phyloP scores from a whole-genome alignment of 2,888 invertebrate species.

The Drosophila recens region DNA sequence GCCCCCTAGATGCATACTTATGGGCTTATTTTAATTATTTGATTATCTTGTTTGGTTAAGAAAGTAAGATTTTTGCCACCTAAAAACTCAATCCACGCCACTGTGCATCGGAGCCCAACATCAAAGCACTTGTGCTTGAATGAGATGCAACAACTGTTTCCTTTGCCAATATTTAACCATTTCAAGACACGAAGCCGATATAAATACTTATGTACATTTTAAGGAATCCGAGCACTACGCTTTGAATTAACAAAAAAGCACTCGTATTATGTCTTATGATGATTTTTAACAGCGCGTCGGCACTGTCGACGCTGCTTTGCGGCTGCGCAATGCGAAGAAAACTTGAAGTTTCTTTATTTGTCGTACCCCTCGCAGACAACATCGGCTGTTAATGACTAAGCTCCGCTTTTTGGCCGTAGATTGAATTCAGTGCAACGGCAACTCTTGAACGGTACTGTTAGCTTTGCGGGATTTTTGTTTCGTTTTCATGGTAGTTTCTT shows the following conservation, averaged over 20 bases:
- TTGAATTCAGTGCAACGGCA: slow-evolving; percentile 84
- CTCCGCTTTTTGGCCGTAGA: slow-evolving; percentile 73
- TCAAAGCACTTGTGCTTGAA: neutral
- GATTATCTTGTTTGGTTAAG: too few species aligned
- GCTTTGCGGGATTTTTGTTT: slow-evolving; percentile 66
- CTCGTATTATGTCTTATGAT: neutral
- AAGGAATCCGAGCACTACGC: neutral
- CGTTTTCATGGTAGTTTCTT: slow-evolving; percentile 31
- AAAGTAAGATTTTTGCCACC: too few species aligned
- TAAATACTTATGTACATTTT: neutral
- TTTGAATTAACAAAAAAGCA: neutral
- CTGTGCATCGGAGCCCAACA: neutral
- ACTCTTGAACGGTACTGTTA: slow-evolving; percentile 85
- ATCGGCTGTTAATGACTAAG: slow-evolving; percentile 46
- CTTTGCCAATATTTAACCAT: neutral
- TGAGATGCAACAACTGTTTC: neutral
- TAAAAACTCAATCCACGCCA: too few species aligned
- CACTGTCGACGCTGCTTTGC: slow-evolving; percentile 41
- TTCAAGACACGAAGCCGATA: neutral
- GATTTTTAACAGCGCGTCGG: slow-evolving; percentile 16
- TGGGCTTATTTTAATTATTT: too few species aligned
- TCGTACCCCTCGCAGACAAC: slow-evolving; percentile 18
- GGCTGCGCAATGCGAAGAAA: slow-evolving; percentile 62
- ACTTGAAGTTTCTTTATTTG: slow-evolving; percentile 41
- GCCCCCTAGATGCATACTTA: too few species aligned